These are phyloP conservation scores for Balearica regulorum DNA, from an alignment of 2,797 vertebrate species.

Conservation along the genomic window DNA sequence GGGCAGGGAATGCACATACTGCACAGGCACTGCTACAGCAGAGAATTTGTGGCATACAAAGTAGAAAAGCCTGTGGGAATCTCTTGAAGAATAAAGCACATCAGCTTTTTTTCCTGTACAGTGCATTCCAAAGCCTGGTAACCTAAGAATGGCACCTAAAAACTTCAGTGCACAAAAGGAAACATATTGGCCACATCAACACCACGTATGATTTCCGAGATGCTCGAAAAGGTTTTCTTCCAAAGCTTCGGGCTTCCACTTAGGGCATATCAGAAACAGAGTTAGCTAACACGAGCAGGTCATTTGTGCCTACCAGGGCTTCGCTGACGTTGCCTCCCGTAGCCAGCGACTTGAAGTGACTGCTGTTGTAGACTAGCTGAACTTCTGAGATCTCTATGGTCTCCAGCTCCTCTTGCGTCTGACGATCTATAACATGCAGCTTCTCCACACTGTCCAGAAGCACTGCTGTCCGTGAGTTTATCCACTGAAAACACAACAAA, in stretches of 20 bases:
- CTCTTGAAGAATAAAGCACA: background rate
- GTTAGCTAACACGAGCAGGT: background rate
- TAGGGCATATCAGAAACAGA: background rate
- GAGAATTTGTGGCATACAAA: background rate
- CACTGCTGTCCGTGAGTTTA: conserved; percentile 90
- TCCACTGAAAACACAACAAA: conserved; percentile 81
- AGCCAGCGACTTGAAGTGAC: conserved; percentile 96
- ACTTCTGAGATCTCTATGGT: conserved; percentile 91
- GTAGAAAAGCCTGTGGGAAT: background rate
- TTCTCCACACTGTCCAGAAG: conserved; percentile 93
- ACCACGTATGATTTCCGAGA: background rate
- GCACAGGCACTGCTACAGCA: background rate
- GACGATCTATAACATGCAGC: conserved; percentile 90
- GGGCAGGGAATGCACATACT: background rate
- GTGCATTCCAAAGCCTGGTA: background rate
- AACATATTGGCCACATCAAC: background rate
- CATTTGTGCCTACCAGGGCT: conserved; percentile 83
- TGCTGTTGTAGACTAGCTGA: conserved; percentile 95
- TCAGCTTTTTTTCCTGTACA: background rate
- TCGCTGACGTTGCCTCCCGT: conserved; percentile 97
- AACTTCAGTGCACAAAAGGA: background rate
- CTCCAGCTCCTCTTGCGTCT: conserved; percentile 92
- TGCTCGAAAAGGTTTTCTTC: background rate
- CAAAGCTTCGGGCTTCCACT: background rate
- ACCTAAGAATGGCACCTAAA: background rate